Base-by-base conservation (phyloP, 2,888 invertebrate species). In the Epicampocera succincta region DNA sequence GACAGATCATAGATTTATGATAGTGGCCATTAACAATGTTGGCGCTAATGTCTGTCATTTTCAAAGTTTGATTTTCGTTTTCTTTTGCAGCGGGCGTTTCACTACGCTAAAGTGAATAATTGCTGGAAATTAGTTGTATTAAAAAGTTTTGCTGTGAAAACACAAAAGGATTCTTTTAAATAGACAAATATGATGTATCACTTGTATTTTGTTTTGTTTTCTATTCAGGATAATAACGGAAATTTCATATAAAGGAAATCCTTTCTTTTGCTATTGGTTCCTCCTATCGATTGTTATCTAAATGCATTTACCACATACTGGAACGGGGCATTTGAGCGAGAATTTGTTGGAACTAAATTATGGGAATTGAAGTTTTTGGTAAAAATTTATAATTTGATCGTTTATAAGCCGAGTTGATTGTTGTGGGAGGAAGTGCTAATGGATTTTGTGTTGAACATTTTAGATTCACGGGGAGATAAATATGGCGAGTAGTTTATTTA, bases 1-100 rank as follows among this genome's bases (percentile, higher is more conserved):
- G 58, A 69, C 77, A 69, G 82, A 78, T 82, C 77, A 78, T 82
- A 82, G 82, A 82, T 82, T 82, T 82, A 82, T 82, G 82, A 82
- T 82, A 78, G 78, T 65, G 82, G 40, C 73, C 82, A 77, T 82
- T 82, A 82, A 82, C 77, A 78, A 78, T 78, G 66, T 65, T 66
- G 82, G 82, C 77, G 77, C 77, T 82, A 82, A 82, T 81, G 77
- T 66, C 73, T 63, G 81, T 74, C 69, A 81, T 77, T 50, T 68
- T 69, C 17, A 33, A 33, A 21, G 52, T 60, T 61, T 12, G 63
- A 54, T 4, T 52, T 15, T 56, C 38, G n/a, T 13, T 42, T 50
- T 52, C 33, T 58, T 50, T 19, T 54, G 17, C 46, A 46, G 54
- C 42, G 66, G 82, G 77, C 82, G 82, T 82, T 74, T 72, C 46